Percentiles rank a stretch among this genome's conserved stretches.
Evolutionary conservation across 2,797 vertebrate species (phyloP).

Genomic region (Sparus aurata): DNA sequence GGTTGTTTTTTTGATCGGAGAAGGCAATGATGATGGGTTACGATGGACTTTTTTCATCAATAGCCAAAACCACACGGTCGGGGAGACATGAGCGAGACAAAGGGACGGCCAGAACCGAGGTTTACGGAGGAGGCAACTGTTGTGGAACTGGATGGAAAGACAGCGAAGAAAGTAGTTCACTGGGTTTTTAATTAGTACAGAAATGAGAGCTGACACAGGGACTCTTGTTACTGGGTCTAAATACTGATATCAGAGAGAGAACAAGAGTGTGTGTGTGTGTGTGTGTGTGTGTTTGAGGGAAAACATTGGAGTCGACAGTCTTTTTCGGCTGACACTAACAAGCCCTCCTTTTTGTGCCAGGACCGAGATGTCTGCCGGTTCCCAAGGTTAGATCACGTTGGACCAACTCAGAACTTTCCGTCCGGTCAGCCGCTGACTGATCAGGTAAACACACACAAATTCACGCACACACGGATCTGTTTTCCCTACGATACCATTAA

Average conservation of each 20-base stretch:
- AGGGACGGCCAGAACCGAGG: constrained; percentile 14
- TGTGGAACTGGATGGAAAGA: constrained; percentile 25
- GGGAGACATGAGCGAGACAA: constrained; percentile 22
- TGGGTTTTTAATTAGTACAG: constrained; percentile 52
- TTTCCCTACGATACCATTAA: neutral
- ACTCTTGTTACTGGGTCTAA: constrained; percentile 44
- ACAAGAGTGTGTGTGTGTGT: constrained; percentile 18
- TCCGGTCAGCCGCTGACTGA: constrained; percentile 21
- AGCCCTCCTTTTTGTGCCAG: constrained; percentile 45
- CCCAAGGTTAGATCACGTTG: constrained; percentile 38
- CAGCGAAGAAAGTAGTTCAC: constrained; percentile 10
- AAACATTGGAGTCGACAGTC: constrained; percentile 25
- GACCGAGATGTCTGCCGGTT: constrained; percentile 23
- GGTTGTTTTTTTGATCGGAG: neutral
- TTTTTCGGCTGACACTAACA: constrained; percentile 54
- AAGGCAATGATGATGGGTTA: constrained; percentile 7
- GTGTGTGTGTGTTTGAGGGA: neutral
- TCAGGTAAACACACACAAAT: constrained; percentile 18
- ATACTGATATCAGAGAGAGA: constrained; percentile 30
- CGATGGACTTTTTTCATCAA: constrained; percentile 3
- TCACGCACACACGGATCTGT: neutral
- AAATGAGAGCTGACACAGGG: constrained; percentile 57
- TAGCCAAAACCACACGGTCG: constrained; percentile 23
- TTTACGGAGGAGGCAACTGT: constrained; percentile 2
- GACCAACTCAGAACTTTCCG: constrained; percentile 29